Conservation (phyloP, 2,888 invertebrate genomes). For the Syritta pipiens region DNA sequence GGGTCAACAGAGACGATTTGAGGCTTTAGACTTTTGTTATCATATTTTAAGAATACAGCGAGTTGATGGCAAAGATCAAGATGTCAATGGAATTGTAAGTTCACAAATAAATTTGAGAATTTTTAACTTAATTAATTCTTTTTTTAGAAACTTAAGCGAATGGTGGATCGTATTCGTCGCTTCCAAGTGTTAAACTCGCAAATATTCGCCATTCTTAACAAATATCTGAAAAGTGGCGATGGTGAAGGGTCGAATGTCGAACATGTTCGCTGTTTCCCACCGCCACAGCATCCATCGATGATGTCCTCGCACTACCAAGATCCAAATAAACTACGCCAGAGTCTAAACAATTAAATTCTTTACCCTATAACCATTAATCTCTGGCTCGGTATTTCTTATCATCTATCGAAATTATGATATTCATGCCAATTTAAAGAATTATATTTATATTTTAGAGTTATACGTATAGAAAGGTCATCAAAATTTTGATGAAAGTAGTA, state of each 20-base stretch:
- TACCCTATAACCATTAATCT: neutral
- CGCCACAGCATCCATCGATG: slow-evolving; percentile 89
- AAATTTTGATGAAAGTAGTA: neutral
- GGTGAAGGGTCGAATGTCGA: slow-evolving; percentile 93
- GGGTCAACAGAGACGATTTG: slow-evolving; percentile 97
- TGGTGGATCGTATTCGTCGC: slow-evolving; percentile 98
- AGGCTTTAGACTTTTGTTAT: slow-evolving; percentile 98
- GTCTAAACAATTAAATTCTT: slow-evolving; percentile 75
- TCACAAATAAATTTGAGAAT: neutral
- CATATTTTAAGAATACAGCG: slow-evolving; percentile 97
- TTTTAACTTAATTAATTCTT: slow-evolving; percentile 40
- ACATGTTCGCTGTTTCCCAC: slow-evolving; percentile 97
- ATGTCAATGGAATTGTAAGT: slow-evolving; percentile 95
- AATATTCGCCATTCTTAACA: slow-evolving; percentile 96
- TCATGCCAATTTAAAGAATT: slow-evolving; percentile 46
- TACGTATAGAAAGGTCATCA: too few relatives aligned
- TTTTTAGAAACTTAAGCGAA: slow-evolving; percentile 92
- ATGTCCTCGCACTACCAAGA: slow-evolving; percentile 82
- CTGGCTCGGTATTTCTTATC: slow-evolving; percentile 25
- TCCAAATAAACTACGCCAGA: slow-evolving; percentile 82
- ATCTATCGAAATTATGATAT: slow-evolving; percentile 42
- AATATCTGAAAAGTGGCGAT: slow-evolving; percentile 93
- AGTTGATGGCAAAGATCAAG: slow-evolving; percentile 97
- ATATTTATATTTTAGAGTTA: too few relatives aligned
- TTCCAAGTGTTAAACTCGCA: slow-evolving; percentile 99